These are phyloP conservation scores for Periparus ater DNA, from an alignment of 2,797 vertebrate genomes.

Conservation along the genomic window DNA sequence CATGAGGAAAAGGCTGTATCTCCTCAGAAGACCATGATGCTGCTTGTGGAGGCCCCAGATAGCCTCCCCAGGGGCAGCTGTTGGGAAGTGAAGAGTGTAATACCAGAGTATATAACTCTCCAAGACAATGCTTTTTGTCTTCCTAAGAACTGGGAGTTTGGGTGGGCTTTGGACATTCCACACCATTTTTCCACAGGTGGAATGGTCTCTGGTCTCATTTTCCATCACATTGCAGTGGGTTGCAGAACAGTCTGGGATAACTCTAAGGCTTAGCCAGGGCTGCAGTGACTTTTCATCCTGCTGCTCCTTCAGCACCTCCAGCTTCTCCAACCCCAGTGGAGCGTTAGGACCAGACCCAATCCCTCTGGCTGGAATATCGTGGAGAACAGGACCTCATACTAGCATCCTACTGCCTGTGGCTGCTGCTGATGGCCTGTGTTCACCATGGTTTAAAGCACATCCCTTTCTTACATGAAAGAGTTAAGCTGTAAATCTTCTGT, in stretches of 20 bases:
- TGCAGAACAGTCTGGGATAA: not conserved
- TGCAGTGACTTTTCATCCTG: not conserved
- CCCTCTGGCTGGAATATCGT: not conserved
- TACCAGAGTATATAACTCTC: not conserved
- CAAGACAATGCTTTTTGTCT: not conserved
- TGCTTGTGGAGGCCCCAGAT: not conserved
- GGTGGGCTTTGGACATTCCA: not conserved
- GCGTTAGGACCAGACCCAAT: not conserved
- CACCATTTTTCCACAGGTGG: not conserved
- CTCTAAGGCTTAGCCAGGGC: not conserved
- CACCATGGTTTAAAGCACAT: not conserved
- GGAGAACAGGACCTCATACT: not conserved
- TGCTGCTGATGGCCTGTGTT: not conserved
- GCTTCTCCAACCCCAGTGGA: fast-evolving
- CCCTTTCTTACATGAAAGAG: not conserved
- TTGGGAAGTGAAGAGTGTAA: not conserved
- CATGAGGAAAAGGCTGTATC: not conserved
- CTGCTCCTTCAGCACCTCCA: not conserved
- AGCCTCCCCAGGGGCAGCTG: not conserved
- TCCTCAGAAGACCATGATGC: not conserved
- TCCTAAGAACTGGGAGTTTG: not conserved
- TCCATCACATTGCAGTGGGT: fast-evolving
- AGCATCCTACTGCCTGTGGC: not conserved
- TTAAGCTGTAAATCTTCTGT: not conserved
- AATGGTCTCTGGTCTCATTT: not conserved